Conservation (phyloP, 2,113 vertebrate genomes). For the Coptodon rendalli region DNA sequence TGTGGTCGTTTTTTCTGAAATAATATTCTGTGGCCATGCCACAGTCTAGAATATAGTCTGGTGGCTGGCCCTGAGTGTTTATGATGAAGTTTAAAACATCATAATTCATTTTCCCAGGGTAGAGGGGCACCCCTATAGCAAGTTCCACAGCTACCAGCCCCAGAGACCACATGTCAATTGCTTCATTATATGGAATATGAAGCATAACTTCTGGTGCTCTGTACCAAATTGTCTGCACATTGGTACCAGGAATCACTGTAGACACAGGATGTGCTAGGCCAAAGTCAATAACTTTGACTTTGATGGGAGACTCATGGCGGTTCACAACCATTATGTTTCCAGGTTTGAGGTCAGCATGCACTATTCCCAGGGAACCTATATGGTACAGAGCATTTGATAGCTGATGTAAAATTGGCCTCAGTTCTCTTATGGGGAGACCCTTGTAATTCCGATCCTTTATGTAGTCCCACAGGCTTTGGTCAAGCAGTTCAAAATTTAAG, state of each 20-base stretch:
- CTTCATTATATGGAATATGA: not conserved
- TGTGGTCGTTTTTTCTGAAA: rapidly evolving
- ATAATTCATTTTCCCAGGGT: not conserved
- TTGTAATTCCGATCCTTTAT: not conserved
- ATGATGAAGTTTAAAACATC: not conserved
- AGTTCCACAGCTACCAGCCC: not conserved
- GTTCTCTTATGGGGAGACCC: not conserved
- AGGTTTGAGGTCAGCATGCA: not conserved
- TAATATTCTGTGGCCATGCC: not conserved
- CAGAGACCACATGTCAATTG: not conserved
- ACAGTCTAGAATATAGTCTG: not conserved
- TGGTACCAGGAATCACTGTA: not conserved
- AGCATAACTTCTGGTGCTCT: not conserved
- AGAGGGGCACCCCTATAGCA: not conserved
- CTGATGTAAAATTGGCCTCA: not conserved
- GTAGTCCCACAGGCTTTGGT: not conserved
- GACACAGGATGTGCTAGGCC: not conserved
- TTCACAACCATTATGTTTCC: not conserved
- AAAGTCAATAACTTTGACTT: not conserved
- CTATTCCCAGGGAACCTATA: not conserved
- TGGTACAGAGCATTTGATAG: not conserved
- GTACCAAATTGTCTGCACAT: not conserved
- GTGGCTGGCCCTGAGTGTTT: not conserved
- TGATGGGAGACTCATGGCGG: not conserved
- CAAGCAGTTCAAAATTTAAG: not conserved